phyloP scores from a whole-genome alignment of 1,140 invertebrate species.

The Procambarus virginalis region DNA sequence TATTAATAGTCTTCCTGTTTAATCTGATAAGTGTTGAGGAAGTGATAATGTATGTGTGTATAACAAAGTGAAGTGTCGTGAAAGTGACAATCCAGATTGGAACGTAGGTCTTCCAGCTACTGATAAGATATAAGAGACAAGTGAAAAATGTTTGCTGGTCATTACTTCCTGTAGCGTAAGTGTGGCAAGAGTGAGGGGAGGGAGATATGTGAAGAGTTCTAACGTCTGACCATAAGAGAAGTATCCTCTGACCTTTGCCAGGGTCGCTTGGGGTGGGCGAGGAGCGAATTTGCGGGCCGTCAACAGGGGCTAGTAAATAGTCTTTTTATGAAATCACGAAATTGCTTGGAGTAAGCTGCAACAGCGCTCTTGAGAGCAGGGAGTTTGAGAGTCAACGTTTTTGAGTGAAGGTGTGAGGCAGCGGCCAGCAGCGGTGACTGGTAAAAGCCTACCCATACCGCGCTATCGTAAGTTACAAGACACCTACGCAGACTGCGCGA shows the following conservation, averaged over 20 bases:
- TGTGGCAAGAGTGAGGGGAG: background rate
- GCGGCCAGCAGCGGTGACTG: no score
- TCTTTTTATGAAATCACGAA: background rate
- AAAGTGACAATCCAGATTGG: background rate
- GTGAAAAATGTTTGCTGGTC: background rate
- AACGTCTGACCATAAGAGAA: background rate
- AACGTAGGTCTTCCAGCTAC: background rate
- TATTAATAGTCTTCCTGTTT: slow-evolving; percentile 2
- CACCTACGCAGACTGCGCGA: background rate
- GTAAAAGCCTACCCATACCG: no score
- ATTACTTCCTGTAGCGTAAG: background rate
- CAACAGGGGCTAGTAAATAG: background rate
- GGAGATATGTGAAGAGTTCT: background rate
- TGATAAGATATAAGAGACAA: background rate
- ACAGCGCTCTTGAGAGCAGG: background rate
- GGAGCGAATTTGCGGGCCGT: background rate
- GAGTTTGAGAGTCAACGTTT: background rate
- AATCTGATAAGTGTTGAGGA: background rate
- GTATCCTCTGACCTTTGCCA: background rate
- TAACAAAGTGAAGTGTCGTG: background rate
- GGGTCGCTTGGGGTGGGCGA: background rate
- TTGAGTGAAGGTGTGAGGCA: no score
- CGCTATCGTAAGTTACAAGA: background rate
- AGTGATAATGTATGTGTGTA: background rate
- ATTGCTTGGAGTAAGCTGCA: background rate